Evolutionary conservation across 2,113 vertebrate genomes (phyloP).

Genomic region (Canis aureus): DNA sequence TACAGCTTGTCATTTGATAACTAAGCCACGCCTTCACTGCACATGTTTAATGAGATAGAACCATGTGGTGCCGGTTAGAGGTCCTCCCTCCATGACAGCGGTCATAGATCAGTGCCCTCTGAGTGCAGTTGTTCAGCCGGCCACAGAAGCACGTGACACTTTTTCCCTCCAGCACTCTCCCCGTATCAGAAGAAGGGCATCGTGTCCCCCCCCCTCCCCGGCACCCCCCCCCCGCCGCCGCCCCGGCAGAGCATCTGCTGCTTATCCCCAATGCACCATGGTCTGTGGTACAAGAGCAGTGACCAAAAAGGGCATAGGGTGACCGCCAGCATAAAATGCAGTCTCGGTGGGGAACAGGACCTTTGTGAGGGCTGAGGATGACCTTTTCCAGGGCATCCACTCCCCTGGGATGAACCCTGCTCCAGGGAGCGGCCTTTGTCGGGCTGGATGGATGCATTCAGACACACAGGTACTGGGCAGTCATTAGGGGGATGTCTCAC

Average conservation of each 20-base stretch:
- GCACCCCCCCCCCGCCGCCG: neutral
- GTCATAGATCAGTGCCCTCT: neutral
- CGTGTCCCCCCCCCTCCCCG: neutral
- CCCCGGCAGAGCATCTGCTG: neutral
- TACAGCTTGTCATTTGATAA: neutral
- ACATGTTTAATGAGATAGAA: neutral
- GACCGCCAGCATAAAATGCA: rapidly evolving
- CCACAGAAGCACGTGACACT: neutral
- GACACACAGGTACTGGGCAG: neutral
- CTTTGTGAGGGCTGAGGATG: neutral
- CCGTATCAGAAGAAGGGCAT: neutral
- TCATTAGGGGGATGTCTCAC: neutral
- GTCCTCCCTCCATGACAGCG: neutral
- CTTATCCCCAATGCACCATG: neutral
- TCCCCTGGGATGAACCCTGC: neutral
- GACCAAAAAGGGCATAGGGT: neutral
- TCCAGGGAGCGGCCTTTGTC: neutral
- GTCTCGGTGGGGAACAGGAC: neutral
- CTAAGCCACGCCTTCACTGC: neutral
- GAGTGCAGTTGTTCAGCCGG: neutral
- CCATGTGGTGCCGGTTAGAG: neutral
- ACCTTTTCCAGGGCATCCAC: neutral
- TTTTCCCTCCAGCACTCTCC: neutral
- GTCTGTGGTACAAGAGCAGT: neutral
- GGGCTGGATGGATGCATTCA: neutral